phyloP scores from a whole-genome alignment of 2,797 vertebrate species.

The Florisuga fusca region DNA sequence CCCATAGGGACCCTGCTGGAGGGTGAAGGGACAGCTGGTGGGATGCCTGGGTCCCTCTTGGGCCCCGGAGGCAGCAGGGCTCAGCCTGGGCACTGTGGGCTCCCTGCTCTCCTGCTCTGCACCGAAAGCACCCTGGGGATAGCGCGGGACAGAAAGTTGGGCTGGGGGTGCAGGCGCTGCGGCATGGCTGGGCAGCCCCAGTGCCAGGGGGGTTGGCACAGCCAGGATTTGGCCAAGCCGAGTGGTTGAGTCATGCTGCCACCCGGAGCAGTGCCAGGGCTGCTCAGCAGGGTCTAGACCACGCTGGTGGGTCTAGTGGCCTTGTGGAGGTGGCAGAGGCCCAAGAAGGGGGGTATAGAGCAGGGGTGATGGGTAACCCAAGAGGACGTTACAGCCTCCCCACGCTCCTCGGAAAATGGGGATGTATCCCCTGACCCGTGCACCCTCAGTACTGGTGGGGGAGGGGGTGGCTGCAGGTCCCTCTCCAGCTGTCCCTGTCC shows the following conservation, averaged over 20 bases:
- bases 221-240: not conserved
- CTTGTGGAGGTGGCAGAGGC: not conserved
- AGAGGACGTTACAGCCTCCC: not conserved
- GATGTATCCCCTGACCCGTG: not conserved
- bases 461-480: accelerated
- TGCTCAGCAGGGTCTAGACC: not conserved
- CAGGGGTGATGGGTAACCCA: not conserved
- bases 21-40: not conserved
- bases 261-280: not conserved
- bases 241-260: not conserved
- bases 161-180: not conserved
- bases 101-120: not conserved
- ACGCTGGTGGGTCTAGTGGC: not conserved
- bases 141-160: accelerated
- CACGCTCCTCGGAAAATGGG: accelerated
- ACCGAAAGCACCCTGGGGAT: accelerated
- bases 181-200: not conserved
- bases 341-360: accelerated
- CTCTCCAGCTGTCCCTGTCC: not conserved
- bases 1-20: not conserved
- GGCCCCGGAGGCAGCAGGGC: not conserved
- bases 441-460: not conserved
- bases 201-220: not conserved
- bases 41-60: not conserved
- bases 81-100: not conserved